Evolutionary conservation across 1,140 invertebrate genomes (phyloP).

Genomic region (Aplysia californica): DNA sequence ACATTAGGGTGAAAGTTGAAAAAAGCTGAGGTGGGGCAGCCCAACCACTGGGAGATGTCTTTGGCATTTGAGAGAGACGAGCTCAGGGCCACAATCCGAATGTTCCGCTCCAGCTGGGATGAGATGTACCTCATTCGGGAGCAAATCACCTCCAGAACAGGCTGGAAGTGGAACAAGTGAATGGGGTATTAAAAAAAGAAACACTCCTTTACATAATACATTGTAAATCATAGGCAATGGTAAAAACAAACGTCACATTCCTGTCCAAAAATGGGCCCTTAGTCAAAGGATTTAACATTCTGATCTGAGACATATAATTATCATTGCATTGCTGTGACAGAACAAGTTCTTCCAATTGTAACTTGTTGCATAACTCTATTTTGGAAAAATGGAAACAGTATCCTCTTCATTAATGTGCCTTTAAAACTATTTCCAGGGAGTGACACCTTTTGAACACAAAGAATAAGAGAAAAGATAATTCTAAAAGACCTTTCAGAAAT

Average conservation of each 20-base stretch:
- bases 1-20: slow-evolving; percentile 99
- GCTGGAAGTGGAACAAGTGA: slow-evolving; percentile 63
- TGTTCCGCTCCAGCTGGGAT: slow-evolving; percentile 90
- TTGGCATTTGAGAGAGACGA: slow-evolving; percentile 94
- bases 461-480: no score
- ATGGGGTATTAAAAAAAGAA: neutral
- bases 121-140: slow-evolving; percentile 98
- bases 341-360: neutral
- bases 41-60: slow-evolving; percentile 97
- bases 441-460: no score
- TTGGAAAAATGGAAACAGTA: no score
- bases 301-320: no score
- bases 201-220: neutral
- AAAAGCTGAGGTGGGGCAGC: slow-evolving; percentile 89
- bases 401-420: no score
- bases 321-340: no score
- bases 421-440: no score
- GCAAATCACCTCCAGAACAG: slow-evolving; percentile 96
- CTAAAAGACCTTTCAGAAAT: no score
- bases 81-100: slow-evolving; percentile 95
- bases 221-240: neutral
- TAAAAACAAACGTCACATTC: neutral
- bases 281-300: no score
- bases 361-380: neutral
- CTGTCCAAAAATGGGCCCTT: neutral